phyloP scores from a whole-genome alignment of 2,797 vertebrate species.

The Acipenser transmontanus region DNA sequence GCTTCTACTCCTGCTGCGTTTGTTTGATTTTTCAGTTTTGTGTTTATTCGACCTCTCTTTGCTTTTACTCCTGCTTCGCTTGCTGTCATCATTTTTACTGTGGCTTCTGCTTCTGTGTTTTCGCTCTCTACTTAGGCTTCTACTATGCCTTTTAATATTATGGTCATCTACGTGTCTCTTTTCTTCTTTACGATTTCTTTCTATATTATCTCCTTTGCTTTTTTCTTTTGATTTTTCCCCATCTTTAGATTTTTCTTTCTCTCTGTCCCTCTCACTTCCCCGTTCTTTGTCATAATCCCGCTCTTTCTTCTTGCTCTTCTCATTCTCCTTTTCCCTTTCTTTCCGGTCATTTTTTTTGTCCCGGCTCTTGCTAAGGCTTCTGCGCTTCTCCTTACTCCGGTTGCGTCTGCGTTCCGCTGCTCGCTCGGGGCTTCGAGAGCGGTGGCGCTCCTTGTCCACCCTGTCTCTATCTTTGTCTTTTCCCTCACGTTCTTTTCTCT shows the following conservation, averaged over 20 bases:
- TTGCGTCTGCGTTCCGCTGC: constrained; percentile 66
- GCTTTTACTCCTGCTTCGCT: constrained; percentile 62
- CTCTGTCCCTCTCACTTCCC: constrained; percentile 60
- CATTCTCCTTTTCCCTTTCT: constrained; percentile 80
- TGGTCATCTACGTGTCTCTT: constrained; percentile 66
- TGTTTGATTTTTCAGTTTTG: too few species aligned
- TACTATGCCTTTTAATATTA: constrained; percentile 64
- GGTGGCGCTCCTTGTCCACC: constrained; percentile 62
- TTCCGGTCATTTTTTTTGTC: constrained; percentile 77
- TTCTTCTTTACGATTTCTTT: constrained; percentile 59
- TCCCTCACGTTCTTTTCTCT: constrained; percentile 66
- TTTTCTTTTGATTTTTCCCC: constrained; percentile 58
- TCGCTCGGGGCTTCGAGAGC: constrained; percentile 78
- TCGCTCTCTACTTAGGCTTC: constrained; percentile 65
- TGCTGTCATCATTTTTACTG: constrained; percentile 58
- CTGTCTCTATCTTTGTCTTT: constrained; percentile 60
- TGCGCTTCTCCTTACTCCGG: constrained; percentile 74
- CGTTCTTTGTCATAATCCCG: constrained; percentile 67
- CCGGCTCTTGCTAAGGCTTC: constrained; percentile 74
- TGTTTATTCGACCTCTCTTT: constrained; percentile 44
- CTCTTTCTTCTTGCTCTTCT: constrained; percentile 77
- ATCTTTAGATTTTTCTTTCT: constrained; percentile 56
- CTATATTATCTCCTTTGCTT: constrained; percentile 65
- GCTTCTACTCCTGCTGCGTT: too few species aligned
- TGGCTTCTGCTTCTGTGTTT: constrained; percentile 60